A percentile compares a stretch with the other conserved stretches of the same genome.
Conservation (phyloP, 2,888 invertebrate species). For the Diabrotica balteata region DNA sequence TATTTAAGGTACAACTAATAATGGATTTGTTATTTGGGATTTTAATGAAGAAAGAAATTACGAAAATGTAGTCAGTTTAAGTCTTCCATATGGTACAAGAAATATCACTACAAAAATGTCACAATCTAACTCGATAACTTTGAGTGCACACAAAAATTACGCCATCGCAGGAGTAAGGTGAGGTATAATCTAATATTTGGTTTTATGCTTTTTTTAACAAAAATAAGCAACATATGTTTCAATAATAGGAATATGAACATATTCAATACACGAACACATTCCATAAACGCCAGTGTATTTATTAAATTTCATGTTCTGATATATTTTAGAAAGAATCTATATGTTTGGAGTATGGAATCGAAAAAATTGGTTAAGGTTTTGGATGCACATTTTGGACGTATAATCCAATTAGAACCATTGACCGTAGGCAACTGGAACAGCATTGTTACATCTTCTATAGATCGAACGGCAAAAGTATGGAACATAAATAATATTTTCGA, state of each 20-base stretch:
- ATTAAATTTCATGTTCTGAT: too few relatives aligned
- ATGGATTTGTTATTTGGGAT: slow-evolving; percentile 86
- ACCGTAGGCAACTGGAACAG: slow-evolving; percentile 91
- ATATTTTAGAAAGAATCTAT: slow-evolving; percentile 76
- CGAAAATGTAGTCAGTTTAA: slow-evolving; percentile 70
- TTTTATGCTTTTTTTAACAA: too few relatives aligned
- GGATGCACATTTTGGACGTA: slow-evolving; percentile 96
- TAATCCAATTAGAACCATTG: slow-evolving; percentile 88
- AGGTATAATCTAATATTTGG: not conserved
- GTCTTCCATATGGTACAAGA: slow-evolving; percentile 84
- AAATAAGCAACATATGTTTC: too few relatives aligned
- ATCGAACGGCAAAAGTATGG: slow-evolving; percentile 98
- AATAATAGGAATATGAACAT: too few relatives aligned
- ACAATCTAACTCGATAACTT: slow-evolving; percentile 88
- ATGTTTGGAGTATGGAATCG: slow-evolving; percentile 89
- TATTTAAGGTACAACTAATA: slow-evolving; percentile 72
- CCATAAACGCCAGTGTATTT: too few relatives aligned
- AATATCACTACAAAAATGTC: slow-evolving; percentile 94
- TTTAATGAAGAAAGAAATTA: slow-evolving; percentile 65
- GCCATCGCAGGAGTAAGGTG: slow-evolving; percentile 94
- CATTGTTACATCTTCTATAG: slow-evolving; percentile 96
- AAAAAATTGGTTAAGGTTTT: slow-evolving; percentile 86
- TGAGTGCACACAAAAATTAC: slow-evolving; percentile 88
- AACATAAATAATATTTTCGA: slow-evolving; percentile 99
- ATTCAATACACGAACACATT: too few relatives aligned